A percentile compares a stretch with the other conserved stretches of the same genome.
Evolutionary conservation across 2,888 invertebrate species (phyloP).

Genomic region (Zaprionus lineosus): DNA sequence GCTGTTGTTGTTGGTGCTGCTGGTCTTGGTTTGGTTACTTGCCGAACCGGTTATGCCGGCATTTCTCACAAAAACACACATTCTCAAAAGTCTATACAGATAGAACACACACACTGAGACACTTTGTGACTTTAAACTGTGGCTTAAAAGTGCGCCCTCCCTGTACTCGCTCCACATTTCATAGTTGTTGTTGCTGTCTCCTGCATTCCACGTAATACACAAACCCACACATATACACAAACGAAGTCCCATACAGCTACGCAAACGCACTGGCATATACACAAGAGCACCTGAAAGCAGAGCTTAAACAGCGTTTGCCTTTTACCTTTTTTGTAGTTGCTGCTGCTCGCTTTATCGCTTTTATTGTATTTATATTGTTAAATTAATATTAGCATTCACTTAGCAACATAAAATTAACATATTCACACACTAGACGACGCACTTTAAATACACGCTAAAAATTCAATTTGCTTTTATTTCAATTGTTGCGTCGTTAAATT

Average conservation of each 20-base stretch:
- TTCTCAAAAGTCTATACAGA: constrained; percentile 22
- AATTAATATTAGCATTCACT: constrained; percentile 32
- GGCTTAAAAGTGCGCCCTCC: constrained; percentile 53
- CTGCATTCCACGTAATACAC: constrained; percentile 40
- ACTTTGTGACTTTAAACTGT: constrained; percentile 46
- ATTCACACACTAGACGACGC: constrained; percentile 39
- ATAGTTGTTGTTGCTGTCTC: constrained; percentile 26
- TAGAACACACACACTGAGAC: constrained; percentile 28
- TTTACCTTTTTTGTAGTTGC: constrained; percentile 51
- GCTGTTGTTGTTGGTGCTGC: constrained; percentile 30
- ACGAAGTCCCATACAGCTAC: background rate
- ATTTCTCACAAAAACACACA: constrained; percentile 45
- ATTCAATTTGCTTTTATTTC: constrained; percentile 24
- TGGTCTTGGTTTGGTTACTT: constrained; percentile 60
- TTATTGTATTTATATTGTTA: constrained; percentile 31
- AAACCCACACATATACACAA: constrained; percentile 4
- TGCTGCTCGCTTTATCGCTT: constrained; percentile 17
- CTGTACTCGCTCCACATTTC: constrained; percentile 58
- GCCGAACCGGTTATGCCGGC: constrained; percentile 77
- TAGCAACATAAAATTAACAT: constrained; percentile 51
- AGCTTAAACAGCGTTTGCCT: constrained; percentile 44
- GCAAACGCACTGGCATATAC: background rate
- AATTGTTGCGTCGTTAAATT: constrained; percentile 28
- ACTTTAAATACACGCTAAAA: constrained; percentile 46
- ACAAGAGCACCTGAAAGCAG: constrained; percentile 29